These are phyloP conservation scores for Perca schrenkii DNA, from an alignment of 2,113 vertebrate genomes.

Conservation along the genomic window DNA sequence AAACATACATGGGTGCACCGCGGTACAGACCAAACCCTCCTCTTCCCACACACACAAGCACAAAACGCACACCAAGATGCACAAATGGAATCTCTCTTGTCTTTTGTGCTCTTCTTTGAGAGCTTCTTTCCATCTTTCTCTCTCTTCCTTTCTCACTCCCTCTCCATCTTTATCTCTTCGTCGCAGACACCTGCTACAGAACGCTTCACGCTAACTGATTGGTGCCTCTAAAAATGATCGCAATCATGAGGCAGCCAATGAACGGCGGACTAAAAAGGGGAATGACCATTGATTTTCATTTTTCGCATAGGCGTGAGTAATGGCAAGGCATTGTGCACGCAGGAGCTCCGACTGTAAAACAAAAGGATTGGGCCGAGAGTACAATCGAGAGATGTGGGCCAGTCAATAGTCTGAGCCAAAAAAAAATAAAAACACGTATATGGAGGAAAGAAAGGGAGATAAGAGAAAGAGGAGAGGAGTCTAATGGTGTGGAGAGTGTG, in stretches of 20 bases:
- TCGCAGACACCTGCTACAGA: constrained; percentile 61
- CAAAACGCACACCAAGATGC: constrained; percentile 10
- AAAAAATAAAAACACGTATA: constrained; percentile 42
- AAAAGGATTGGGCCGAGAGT: constrained; percentile 55
- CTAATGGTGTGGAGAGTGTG: background rate
- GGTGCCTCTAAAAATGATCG: constrained; percentile 70
- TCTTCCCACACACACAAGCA: constrained; percentile 1
- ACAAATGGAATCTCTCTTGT: constrained; percentile 30
- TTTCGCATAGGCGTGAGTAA: constrained; percentile 68
- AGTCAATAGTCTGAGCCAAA: constrained; percentile 62
- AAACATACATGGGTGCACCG: constrained; percentile 16
- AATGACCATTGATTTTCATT: constrained; percentile 73
- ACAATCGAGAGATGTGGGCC: constrained; percentile 70
- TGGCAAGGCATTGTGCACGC: constrained; percentile 55
- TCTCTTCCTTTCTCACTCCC: constrained; percentile 16
- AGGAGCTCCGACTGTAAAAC: constrained; percentile 64
- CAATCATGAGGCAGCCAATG: constrained; percentile 66
- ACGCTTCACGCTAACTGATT: constrained; percentile 68
- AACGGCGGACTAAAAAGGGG: constrained; percentile 60
- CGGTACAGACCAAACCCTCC: background rate
- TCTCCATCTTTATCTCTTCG: constrained; percentile 60
- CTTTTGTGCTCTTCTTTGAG: constrained; percentile 5
- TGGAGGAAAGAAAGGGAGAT: constrained; percentile 10
- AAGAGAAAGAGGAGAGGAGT: background rate
- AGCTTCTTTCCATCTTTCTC: constrained; percentile 32